phyloP scores from a whole-genome alignment of 35 echinoderm and acorn worm species.

The Ophioderma brevispina region DNA sequence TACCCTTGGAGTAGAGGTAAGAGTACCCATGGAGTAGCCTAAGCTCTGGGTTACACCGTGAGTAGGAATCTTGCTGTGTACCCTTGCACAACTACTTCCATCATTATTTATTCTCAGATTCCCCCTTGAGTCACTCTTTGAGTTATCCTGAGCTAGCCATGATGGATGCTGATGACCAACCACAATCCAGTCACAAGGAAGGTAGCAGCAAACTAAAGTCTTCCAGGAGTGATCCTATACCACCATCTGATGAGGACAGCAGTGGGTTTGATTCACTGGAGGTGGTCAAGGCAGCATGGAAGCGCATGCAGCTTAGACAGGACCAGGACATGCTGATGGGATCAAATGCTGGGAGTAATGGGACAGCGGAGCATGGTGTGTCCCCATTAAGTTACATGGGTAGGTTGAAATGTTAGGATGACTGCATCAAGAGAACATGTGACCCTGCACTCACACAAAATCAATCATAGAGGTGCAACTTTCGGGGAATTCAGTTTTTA shows the following conservation, averaged over 20 bases:
- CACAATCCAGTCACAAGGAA: neutral
- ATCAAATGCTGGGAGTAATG: neutral
- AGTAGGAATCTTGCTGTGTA: too few species aligned
- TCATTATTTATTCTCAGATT: neutral
- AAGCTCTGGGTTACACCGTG: too few species aligned
- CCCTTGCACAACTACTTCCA: neutral
- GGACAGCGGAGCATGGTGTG: neutral
- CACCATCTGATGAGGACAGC: neutral
- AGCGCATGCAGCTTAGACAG: constrained; percentile 25
- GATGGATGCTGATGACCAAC: neutral
- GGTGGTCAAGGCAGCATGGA: constrained; percentile 38
- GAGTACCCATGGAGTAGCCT: too few species aligned
- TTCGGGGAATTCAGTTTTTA: too few species aligned
- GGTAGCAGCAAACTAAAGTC: constrained; percentile 11
- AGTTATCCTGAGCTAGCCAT: constrained; percentile 33
- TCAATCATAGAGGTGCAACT: too few species aligned
- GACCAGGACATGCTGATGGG: constrained; percentile 7
- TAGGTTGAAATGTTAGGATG: neutral
- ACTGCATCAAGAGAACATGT: too few species aligned
- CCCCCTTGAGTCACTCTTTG: constrained; percentile 19
- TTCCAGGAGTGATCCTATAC: constrained; percentile 27
- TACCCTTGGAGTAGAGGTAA: too few species aligned
- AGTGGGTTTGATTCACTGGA: constrained; percentile 27
- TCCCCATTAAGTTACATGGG: neutral
- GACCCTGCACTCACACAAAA: too few species aligned